Conservation (phyloP, 1,140 invertebrate genomes). For the Drosophila ercepeae region DNA sequence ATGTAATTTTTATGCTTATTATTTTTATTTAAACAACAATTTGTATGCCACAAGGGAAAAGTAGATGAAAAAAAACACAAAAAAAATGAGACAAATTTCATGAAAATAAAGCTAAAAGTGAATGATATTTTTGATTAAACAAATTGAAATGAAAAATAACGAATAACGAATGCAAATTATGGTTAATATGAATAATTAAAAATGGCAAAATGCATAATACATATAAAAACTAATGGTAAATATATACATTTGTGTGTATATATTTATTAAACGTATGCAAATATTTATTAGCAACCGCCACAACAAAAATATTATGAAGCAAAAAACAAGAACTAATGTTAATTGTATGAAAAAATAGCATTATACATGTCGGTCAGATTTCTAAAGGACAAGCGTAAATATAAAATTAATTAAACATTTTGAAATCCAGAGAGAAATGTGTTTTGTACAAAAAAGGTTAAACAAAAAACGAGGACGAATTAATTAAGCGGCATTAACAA, state of each 20-base stretch:
- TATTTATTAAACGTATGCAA: slow-evolving; percentile 58
- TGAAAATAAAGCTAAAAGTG: slow-evolving; percentile 44
- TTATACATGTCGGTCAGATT: slow-evolving; percentile 51
- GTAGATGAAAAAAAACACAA: slow-evolving; percentile 23
- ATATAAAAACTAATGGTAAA: slow-evolving; percentile 33
- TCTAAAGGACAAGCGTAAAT: slow-evolving; percentile 30
- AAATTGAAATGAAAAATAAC: slow-evolving; percentile 62
- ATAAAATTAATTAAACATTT: slow-evolving; percentile 56
- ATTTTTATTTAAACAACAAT: slow-evolving; percentile 79
- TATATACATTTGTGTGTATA: slow-evolving; percentile 45
- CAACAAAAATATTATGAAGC: slow-evolving; percentile 32
- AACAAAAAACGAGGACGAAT: slow-evolving; percentile 46
- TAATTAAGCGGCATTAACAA: slow-evolving; percentile 50
- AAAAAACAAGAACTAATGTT: slow-evolving; percentile 35
- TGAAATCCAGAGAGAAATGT: slow-evolving; percentile 35
- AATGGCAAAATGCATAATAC: slow-evolving; percentile 65
- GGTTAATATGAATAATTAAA: slow-evolving; percentile 44
- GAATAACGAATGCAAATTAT: slow-evolving; percentile 57
- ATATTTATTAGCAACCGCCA: slow-evolving; percentile 72
- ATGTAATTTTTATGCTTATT: slow-evolving; percentile 84
- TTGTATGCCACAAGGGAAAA: slow-evolving; percentile 38
- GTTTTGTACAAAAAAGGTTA: slow-evolving; percentile 49
- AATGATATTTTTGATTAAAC: slow-evolving; percentile 77
- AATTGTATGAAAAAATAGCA: slow-evolving; percentile 48
- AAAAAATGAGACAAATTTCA: slow-evolving; percentile 32